Evolutionary conservation across 1,140 invertebrate genomes (phyloP), one percentile per base, ranked within the genome.

Genomic region (Portunus trituberculatus): DNA sequence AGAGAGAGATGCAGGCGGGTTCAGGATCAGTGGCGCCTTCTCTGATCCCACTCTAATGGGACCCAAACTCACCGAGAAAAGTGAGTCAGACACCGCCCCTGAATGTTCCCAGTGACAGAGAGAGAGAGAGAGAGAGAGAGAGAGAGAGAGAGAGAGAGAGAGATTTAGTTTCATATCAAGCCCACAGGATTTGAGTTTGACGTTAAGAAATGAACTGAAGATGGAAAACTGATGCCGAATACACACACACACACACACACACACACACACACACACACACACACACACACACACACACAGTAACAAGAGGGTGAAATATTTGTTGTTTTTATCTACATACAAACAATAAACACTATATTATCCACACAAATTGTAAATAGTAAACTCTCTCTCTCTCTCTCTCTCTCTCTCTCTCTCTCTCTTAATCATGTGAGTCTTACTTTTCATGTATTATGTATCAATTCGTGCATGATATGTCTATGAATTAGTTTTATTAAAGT

Each of bases 161-260:
- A 25, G 67, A 25, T 7, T 76, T 76, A 76, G 20, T 59, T 59
- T 59, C 12, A 20, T 16, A 4, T 59, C 52, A 59, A 12, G 0
- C 12, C 20, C 52, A 0, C 3, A 59, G 20, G 12, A 20, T 12
- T 59, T 59, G 52, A 59, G 20, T 59, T 20, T 59, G 52, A 59
- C 52, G 52, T 59, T 59, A 59, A 59, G 52, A 59, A 59, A 59
- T 59, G 20, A 20, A 59, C 52, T 59, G 20, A 20, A 59, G 52
- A 59, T 39, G 39, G 39, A 39, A 39, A 20, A 59, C 52, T 20
- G 52, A 12, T 59, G 3, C 20, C 67, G 6, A 7, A 76, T 25
- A n/a, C 20, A n/a, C 67, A n/a, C 67, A n/a, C 67, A n/a, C 67
- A n/a, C 67, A 76, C 67, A 76, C 67, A 76, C 67, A 76, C 67